Base-by-base conservation (phyloP, 1,140 invertebrate genomes). In the Thaumatotibia leucotreta region DNA sequence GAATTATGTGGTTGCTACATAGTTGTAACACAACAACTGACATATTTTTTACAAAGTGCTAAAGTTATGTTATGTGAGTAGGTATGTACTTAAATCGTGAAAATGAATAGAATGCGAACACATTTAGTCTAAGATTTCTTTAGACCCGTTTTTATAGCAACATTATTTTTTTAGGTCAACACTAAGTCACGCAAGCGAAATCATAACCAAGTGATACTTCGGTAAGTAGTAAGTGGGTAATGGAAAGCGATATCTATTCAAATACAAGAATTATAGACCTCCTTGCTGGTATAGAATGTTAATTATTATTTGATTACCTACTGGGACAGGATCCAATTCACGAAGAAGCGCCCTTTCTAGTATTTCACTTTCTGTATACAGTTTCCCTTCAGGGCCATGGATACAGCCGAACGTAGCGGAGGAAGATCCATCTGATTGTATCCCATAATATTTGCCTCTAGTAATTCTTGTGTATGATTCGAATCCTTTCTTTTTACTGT, bases 181-280 rank as follows among this genome's bases (percentile, higher is more conserved):
- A 29, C 50, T 6, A 58, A 31, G 52, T 58, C 23, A 52, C 20
- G 50, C 50, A 52, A 27, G 52, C 23, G 52, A 58, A 58, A 58
- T 58, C 27, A 58, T 27, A 58, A 58, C 52, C 23, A 27, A 58
- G 23, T 58, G 52, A 58, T 27, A 58, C 52, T 31, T 58, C 14
- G 35, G 52, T 27, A 27, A 77, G 80, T 73, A 82, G 68, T 77
- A 88, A 79, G 77, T 85, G 68, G 84, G 79, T 66, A 70, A 78
- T 72, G 74, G 86, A 88, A 86, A 88, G 84, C 67, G 58, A 17
- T 39, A 20, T 78, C 65, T 69, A 64, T 73, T 73, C 73, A 74
- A 79, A 74, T 75, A 78, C 65, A 79, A 80, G 77, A 76, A 80
- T 70, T 68, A 68, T 67, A 67, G 70, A 69, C 66, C 66, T 70